Percentiles rank a stretch among this genome's conserved stretches.
Conservation (phyloP, 2,888 invertebrate species). For the Stenurella melanura region DNA sequence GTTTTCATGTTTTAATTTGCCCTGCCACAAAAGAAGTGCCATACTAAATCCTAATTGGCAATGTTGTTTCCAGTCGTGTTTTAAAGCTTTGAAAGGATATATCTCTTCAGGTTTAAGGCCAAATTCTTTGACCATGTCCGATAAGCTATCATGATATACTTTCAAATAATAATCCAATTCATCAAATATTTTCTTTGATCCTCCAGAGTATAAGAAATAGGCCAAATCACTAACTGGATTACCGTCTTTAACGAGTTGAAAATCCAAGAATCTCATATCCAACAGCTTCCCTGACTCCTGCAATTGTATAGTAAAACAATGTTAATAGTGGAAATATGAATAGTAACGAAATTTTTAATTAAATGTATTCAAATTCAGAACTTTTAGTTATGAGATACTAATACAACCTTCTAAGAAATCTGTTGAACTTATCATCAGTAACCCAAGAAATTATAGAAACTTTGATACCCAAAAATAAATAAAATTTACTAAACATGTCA, state of each 20-base stretch:
- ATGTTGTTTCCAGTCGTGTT: background rate
- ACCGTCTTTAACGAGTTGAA: slow-evolving; percentile 4
- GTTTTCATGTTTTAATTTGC: background rate
- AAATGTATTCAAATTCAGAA: too few species aligned
- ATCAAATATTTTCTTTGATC: slow-evolving; percentile 34
- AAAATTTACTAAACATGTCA: too few species aligned
- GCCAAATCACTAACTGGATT: slow-evolving; percentile 23
- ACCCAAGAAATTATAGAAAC: too few species aligned
- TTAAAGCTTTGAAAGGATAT: slow-evolving; percentile 59
- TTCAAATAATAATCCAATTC: slow-evolving; percentile 56
- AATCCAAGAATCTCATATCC: slow-evolving; percentile 23
- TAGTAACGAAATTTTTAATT: too few species aligned
- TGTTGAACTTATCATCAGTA: too few species aligned
- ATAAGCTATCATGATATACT: slow-evolving; percentile 43
- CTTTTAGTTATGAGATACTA: too few species aligned
- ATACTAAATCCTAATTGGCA: slow-evolving; percentile 2
- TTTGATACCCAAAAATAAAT: too few species aligned
- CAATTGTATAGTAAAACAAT: background rate
- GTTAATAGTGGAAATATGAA: background rate
- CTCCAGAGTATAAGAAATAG: slow-evolving; percentile 22
- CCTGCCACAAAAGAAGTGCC: background rate
- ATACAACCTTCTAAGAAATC: too few species aligned
- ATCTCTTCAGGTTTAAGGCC: slow-evolving; percentile 60
- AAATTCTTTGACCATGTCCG: slow-evolving; percentile 54
- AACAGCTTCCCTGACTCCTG: background rate